These are phyloP conservation scores for Nymphalis io DNA, from an alignment of 1,140 invertebrate genomes.

Conservation along the genomic window DNA sequence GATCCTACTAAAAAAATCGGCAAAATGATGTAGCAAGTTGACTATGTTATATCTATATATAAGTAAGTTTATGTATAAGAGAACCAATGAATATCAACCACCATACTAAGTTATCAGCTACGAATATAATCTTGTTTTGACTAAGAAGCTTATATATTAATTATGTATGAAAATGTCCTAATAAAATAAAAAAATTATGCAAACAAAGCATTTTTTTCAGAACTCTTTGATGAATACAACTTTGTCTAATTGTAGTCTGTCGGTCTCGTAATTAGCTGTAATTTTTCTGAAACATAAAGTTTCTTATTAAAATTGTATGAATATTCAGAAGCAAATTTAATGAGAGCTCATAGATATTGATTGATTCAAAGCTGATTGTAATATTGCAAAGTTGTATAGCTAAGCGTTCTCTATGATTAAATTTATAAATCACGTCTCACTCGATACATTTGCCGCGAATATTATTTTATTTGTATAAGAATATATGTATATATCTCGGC, in stretches of 20 bases:
- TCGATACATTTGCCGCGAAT: neutral
- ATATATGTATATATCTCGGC: no score
- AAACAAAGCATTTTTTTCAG: no score
- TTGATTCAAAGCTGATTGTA: slow-evolving; percentile 4
- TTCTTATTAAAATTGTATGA: slow-evolving; percentile 3
- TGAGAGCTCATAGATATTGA: neutral
- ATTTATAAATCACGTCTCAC: slow-evolving; percentile 1
- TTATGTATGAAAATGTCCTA: no score
- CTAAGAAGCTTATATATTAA: no score
- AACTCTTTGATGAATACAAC: neutral
- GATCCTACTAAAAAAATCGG: no score
- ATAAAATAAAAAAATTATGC: no score
- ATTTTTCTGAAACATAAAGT: neutral
- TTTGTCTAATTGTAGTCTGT: neutral
- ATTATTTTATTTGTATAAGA: neutral
- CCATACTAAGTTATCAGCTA: no score
- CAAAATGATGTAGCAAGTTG: no score
- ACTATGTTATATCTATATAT: no score
- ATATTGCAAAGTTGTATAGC: slow-evolving; percentile 3
- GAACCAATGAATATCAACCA: no score
- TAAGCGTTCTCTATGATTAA: neutral
- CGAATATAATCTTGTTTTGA: no score
- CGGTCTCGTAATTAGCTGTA: neutral
- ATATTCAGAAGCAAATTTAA: neutral
- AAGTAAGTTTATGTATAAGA: no score